Base-by-base conservation (phyloP, 2,888 invertebrate species). In the Leptinotarsa peninsularis region DNA sequence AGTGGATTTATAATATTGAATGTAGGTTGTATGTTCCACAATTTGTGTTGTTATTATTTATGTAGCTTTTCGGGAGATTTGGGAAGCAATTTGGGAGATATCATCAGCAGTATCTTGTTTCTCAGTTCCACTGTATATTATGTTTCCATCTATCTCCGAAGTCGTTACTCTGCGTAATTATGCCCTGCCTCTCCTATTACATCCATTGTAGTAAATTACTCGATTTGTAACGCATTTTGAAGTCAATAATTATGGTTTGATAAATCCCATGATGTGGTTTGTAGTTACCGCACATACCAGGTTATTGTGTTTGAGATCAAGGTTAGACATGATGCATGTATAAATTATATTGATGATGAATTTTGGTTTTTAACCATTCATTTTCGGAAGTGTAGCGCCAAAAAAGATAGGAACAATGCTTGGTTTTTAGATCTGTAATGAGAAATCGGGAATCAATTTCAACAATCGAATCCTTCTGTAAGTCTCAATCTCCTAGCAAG, bases 181-280 rank as follows among this genome's bases (percentile, higher is more conserved):
- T 15, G 60, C 21, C 23, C 60, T 23, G 60, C 17, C 23, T 27
- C 60, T 60, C 60, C 60, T 27, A 60, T 60, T 23, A 60, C 60
- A 60, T 27, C 17, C 60, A 60, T 60, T 21, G 60, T 60, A 21
- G 60, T 60, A 23, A 23, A 60, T 60, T 60, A 60, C 14, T 60
- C 60, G 60, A 60, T 60, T 60, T 14, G 27, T 60, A 60, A 60
- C 60, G 17, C 60, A 15, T 27, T 60, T 60, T 60, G 27, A 60
- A 17, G 27, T 60, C 60, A 60, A 23, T 60, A 60, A 60, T 60
- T 60, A 60, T 60, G 60, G 60, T 60, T 21, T 60, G 23, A 60
- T 60, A 60, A 60, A 23, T 23, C 27, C 17, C 60, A 27, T 27
- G 27, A 17, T 60, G 27, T 4, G 60, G 60, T 60, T 60, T 60